phyloP scores from a whole-genome alignment of 2,797 vertebrate genomes.

The Bucorvus abyssinicus region DNA sequence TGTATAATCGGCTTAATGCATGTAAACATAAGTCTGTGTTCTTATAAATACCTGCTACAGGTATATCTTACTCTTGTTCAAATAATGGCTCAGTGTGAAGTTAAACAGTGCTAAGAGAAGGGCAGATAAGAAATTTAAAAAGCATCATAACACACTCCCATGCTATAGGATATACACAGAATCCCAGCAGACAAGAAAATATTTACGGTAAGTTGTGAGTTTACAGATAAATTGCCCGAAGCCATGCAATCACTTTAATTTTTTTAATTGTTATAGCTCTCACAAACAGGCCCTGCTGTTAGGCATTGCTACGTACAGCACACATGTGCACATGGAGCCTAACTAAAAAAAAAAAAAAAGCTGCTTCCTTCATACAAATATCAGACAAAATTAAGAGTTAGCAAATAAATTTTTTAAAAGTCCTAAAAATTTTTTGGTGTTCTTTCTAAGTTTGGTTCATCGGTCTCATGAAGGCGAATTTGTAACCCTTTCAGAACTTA shows the following conservation, averaged over 20 bases:
- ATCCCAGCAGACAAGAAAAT: not conserved
- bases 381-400: not conserved
- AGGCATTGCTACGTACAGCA: not conserved
- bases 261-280: not conserved
- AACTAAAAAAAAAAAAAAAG: not conserved
- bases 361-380: not conserved
- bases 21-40: not conserved
- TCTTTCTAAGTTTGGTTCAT: not conserved
- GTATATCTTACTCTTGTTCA: not conserved
- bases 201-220: not conserved
- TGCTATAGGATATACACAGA: not conserved
- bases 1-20: not conserved
- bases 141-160: not conserved
- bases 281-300: not conserved
- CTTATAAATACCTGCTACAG: not conserved
- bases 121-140: not conserved
- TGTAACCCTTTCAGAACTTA: not conserved
- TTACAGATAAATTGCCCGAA: not conserved
- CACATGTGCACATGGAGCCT: fast-evolving
- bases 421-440: not conserved
- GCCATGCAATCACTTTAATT: not conserved
- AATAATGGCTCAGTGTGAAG: not conserved
- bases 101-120: not conserved
- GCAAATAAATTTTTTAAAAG: not conserved
- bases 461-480: not conserved